Evolutionary conservation across 1,140 invertebrate species (phyloP).

Genomic region (Bombus cullumanus): DNA sequence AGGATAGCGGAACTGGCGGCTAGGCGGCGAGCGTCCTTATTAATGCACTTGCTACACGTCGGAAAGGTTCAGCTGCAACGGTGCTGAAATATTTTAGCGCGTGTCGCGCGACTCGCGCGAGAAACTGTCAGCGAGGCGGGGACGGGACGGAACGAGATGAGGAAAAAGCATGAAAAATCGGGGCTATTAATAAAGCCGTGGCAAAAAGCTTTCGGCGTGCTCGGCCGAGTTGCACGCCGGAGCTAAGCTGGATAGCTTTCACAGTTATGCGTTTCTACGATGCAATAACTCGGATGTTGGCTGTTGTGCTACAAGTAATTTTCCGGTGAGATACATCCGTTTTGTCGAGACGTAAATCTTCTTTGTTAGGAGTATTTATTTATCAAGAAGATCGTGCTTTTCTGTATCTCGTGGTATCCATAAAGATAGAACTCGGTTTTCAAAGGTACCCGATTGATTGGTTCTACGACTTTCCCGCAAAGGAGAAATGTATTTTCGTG

Average conservation of each 20-base stretch:
- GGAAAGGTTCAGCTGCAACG: constrained; percentile 50
- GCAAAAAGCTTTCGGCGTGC: constrained; percentile 61
- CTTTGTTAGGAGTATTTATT: constrained; percentile 19
- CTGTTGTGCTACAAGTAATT: constrained; percentile 9
- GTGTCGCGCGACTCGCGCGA: constrained; percentile 22
- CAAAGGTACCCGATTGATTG: not conserved
- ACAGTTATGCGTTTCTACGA: not conserved
- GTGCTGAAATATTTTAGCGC: constrained; percentile 59
- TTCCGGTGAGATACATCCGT: not conserved
- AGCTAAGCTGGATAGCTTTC: constrained; percentile 45
- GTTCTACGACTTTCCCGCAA: not conserved
- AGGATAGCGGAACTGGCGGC: constrained; percentile 21
- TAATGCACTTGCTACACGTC: constrained; percentile 61
- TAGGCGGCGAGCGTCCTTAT: constrained; percentile 44
- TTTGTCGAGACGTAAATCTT: not conserved
- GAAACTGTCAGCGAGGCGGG: constrained; percentile 11
- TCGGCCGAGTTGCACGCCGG: constrained; percentile 21
- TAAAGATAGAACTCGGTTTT: not conserved
- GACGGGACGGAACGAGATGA: not conserved
- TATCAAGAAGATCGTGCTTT: not conserved
- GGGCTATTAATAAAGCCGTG: constrained; percentile 66
- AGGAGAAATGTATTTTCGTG: not conserved
- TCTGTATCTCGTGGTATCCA: too few relatives aligned
- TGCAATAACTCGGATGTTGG: constrained; percentile 21
- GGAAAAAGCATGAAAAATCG: constrained; percentile 67